Evolutionary conservation across 2,888 invertebrate genomes (phyloP).

Genomic region (Philaethria dido): DNA sequence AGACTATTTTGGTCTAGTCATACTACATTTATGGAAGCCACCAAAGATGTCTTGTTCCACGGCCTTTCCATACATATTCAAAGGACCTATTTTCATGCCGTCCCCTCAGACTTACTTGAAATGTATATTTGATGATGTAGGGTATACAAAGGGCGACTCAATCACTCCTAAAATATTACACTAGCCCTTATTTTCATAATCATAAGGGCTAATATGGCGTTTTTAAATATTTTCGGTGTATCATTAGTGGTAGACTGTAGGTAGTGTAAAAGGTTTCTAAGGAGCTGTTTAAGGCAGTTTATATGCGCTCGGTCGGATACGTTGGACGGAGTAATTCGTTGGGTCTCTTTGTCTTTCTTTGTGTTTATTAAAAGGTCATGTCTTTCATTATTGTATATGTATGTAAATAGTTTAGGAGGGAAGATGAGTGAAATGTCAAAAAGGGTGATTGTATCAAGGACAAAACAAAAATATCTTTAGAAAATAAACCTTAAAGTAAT

Average conservation of each 20-base stretch:
- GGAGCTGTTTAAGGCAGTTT: conserved; percentile 61
- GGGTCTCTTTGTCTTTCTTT: conserved; percentile 47
- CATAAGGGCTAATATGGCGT: conserved; percentile 45
- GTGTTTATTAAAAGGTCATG: conserved; percentile 30
- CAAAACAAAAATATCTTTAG: neutral
- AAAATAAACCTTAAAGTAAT: neutral
- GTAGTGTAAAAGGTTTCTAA: conserved; percentile 58
- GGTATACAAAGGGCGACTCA: conserved; percentile 68
- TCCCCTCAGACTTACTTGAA: conserved; percentile 59
- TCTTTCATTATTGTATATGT: conserved; percentile 24
- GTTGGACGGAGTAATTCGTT: conserved; percentile 51
- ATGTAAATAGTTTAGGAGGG: conserved; percentile 19
- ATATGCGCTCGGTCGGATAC: conserved; percentile 57
- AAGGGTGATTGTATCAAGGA: neutral
- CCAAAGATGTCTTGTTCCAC: conserved; percentile 39
- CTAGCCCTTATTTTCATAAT: conserved; percentile 17
- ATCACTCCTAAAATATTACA: neutral
- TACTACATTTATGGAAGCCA: conserved; percentile 34
- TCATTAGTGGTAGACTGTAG: conserved; percentile 31
- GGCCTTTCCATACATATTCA: conserved; percentile 62
- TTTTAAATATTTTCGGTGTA: neutral
- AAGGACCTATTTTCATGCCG: conserved; percentile 54
- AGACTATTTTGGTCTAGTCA: conserved; percentile 27
- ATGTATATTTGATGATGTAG: conserved; percentile 78
- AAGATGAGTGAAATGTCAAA: conserved; percentile 8